These are phyloP conservation scores for Plectus sambesii DNA, from an alignment of 1,140 invertebrate genomes.

Conservation along the genomic window DNA sequence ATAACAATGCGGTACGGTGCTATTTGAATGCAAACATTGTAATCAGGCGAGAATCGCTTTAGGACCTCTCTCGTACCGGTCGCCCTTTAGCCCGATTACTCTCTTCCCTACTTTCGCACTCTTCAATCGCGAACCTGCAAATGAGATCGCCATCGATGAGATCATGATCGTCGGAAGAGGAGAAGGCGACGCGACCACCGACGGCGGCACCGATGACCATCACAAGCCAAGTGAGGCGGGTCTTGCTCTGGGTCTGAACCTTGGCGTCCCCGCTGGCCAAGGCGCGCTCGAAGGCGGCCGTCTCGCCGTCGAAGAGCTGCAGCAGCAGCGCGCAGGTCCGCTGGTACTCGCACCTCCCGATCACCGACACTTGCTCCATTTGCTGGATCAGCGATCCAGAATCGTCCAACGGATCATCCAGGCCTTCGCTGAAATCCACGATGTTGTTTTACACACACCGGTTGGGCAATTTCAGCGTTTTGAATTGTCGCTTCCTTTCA, in stretches of 20 bases:
- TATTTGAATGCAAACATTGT: too few species aligned
- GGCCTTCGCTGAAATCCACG: conserved; percentile 61
- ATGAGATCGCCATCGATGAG: conserved; percentile 95
- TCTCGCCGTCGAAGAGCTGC: conserved; percentile 83
- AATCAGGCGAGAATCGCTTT: too few species aligned
- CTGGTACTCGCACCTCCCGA: conserved; percentile 82
- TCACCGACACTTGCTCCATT: conserved; percentile 79
- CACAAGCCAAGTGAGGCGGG: conserved; percentile 85
- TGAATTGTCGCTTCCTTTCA: background rate
- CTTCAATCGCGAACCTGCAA: conserved; percentile 55
- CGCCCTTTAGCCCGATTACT: too few species aligned
- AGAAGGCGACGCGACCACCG: conserved; percentile 81
- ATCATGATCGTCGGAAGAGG: conserved; percentile 89
- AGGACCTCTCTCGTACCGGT: too few species aligned
- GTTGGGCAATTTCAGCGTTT: conserved; percentile 4
- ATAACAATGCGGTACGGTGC: too few species aligned
- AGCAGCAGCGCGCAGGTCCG: conserved; percentile 88
- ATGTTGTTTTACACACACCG: conserved; percentile 14
- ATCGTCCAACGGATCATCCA: conserved; percentile 94
- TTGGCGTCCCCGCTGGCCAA: conserved; percentile 4
- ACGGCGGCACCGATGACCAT: conserved; percentile 90
- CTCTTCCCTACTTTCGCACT: background rate
- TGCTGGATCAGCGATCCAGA: conserved; percentile 87
- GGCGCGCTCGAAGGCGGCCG: background rate
- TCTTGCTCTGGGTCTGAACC: conserved; percentile 6